Evolutionary conservation across 1,140 invertebrate genomes (phyloP).

Genomic region (Cherax destructor): DNA sequence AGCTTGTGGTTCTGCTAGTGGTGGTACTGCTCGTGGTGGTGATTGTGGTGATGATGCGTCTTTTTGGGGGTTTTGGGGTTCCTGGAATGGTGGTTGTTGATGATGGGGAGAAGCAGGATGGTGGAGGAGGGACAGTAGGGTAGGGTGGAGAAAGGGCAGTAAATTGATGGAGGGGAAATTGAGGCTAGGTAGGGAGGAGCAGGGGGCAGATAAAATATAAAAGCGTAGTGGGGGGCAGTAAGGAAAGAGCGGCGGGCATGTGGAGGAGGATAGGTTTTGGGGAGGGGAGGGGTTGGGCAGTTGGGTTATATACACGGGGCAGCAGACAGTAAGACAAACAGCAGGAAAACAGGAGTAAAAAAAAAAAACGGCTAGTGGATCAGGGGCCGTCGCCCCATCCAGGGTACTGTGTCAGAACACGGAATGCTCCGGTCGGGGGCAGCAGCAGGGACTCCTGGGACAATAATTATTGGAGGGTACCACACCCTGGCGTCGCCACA

Average conservation of each 20-base stretch:
- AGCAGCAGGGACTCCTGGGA: not conserved
- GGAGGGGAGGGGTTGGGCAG: not conserved
- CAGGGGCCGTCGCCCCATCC: not conserved
- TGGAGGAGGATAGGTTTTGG: not conserved
- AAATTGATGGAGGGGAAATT: not conserved
- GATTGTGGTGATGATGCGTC: not conserved
- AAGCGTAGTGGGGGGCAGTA: not conserved
- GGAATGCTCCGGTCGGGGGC: not conserved
- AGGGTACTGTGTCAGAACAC: not conserved
- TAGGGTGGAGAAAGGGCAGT: not conserved
- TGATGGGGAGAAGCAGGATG: not conserved
- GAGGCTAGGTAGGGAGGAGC: not conserved
- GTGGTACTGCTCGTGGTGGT: too few species aligned
- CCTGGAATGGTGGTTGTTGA: not conserved
- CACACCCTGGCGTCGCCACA: slow-evolving; percentile 63
- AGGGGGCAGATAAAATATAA: not conserved
- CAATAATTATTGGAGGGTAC: slow-evolving; percentile 50
- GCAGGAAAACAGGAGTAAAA: not conserved
- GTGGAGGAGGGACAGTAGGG: not conserved
- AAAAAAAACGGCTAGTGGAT: not conserved
- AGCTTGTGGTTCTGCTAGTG: not conserved
- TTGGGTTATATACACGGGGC: not conserved
- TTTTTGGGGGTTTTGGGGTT: not conserved
- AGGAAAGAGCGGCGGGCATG: not conserved
- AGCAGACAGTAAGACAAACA: not conserved